Percentiles rank a stretch among this genome's conserved stretches.
Conservation (phyloP, 2,797 vertebrate genomes). For the Podarcis siculus region DNA sequence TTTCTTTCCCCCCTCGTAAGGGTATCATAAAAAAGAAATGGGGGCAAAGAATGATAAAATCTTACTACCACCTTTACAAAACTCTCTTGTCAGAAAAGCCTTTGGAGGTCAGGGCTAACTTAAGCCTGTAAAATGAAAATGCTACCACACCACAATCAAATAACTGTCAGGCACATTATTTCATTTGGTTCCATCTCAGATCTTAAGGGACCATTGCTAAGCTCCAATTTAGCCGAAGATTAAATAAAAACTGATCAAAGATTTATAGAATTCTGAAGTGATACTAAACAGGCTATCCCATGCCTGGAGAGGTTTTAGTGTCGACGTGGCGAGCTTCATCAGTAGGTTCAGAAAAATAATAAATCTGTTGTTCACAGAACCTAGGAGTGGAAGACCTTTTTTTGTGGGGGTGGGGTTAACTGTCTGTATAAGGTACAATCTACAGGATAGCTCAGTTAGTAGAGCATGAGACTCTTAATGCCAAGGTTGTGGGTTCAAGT, state of each 20-base stretch:
- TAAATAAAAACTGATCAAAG: constrained; percentile 82
- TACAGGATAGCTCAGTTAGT: too few relatives aligned
- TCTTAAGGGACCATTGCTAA: constrained; percentile 74
- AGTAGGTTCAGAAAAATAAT: neutral
- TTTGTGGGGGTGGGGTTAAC: neutral
- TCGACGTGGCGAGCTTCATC: constrained; percentile 29
- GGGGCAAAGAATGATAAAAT: constrained; percentile 64
- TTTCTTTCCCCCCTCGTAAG: constrained; percentile 45
- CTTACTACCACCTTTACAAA: constrained; percentile 38
- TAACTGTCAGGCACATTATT: constrained; percentile 77
- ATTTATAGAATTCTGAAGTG: constrained; percentile 78
- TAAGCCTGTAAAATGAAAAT: constrained; percentile 76
- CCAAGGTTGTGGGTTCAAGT: too few relatives aligned
- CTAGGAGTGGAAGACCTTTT: neutral
- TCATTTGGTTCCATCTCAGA: constrained; percentile 71
- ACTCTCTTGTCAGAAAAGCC: constrained; percentile 61
- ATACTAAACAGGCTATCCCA: constrained; percentile 71
- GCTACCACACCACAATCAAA: constrained; percentile 74
- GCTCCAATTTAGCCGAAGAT: constrained; percentile 78
- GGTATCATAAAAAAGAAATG: constrained; percentile 63
- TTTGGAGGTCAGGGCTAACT: constrained; percentile 74
- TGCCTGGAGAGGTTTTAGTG: constrained; percentile 57
- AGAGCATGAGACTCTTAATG: too few relatives aligned
- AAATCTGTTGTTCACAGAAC: constrained; percentile 43
- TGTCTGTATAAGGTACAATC: neutral